phyloP scores from a whole-genome alignment of 2,888 invertebrate genomes.

The Eulithis prunata region DNA sequence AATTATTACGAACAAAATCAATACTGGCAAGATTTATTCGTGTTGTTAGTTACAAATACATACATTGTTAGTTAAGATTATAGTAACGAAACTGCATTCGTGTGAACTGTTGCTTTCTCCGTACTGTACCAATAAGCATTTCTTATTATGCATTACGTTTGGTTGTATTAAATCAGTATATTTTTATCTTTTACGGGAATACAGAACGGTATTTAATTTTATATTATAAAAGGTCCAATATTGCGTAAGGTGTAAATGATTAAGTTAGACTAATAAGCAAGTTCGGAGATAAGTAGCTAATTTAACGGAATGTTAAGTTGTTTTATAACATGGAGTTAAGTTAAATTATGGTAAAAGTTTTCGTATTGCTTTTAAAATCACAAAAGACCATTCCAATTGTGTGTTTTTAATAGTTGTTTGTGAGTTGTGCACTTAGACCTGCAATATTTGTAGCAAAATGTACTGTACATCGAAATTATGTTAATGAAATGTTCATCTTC shows the following conservation, averaged over 20 bases:
- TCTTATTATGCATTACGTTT: conserved; percentile 31
- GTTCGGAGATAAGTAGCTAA: conserved; percentile 30
- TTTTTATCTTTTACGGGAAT: conserved; percentile 43
- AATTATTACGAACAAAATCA: conserved; percentile 18
- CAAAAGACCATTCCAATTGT: conserved; percentile 32
- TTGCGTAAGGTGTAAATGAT: conserved; percentile 62
- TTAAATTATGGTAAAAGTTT: conserved; percentile 21
- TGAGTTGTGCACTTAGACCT: conserved; percentile 7
- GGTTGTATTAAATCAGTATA: conserved; percentile 43
- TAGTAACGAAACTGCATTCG: conserved; percentile 10
- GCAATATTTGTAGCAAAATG: not conserved
- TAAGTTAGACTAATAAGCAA: conserved; percentile 60
- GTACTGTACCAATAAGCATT: conserved; percentile 25
- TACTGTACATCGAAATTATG: conserved; percentile 23
- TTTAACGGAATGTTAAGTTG: conserved; percentile 24
- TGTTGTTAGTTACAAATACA: conserved; percentile 8
- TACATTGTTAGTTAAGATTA: not conserved
- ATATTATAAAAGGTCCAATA: conserved; percentile 63
- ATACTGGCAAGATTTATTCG: conserved; percentile 11
- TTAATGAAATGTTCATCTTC: conserved; percentile 8
- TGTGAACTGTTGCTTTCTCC: conserved; percentile 6
- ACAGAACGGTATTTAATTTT: conserved; percentile 47
- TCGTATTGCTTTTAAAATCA: conserved; percentile 19
- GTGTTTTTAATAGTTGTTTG: conserved; percentile 7
- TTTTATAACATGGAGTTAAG: conserved; percentile 21